Base-by-base conservation (phyloP, 2,113 vertebrate genomes). In the Eonycteris spelaea region DNA sequence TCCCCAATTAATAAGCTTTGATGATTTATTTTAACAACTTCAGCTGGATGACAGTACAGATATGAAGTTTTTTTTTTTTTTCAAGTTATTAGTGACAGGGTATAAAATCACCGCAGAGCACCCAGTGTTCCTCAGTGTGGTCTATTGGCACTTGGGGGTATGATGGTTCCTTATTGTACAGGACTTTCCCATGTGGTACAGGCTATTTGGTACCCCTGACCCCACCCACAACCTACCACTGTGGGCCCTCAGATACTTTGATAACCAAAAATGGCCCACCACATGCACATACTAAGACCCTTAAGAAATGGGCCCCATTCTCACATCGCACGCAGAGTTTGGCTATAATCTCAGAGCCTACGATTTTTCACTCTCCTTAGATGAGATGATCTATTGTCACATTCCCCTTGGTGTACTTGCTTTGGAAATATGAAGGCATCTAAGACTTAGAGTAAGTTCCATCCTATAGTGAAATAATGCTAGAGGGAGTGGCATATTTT, bases 1-100 rank as follows among this genome's bases (percentile, higher is more conserved):
- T 94, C 90, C 80, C 93, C 61, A 95, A 77, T 90, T 96, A 90
- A 93, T 97, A 96, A 94, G 68, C 74, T 94, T 88, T 89, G 78
- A 77, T 89, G 71, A 95, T 93, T 94, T 87, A 90, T 92, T 95
- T 97, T 59, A 94, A 73, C 77, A 75, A 19, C 83, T 90, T 95
- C 77, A 97, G 53, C 78, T 87, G 68, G 79, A 43, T 84, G 61
- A 57, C 61, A 73, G 35, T 45, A 63, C 10, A 68, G 85, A 94
- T 77, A 59, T 90, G 38, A 82, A 86, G 74, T 51, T 67, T 53
- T 48, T 59, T 53, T 45, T 53, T 91, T 59, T 61, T 18, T 78
- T 85, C 51, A 51, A 92, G 94, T 95, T 83, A 92, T 67, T 84
- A 88, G 48, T 53, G 59, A 33, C 82, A 45, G 80, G 48, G 70